Conservation (phyloP, 1,140 invertebrate species). For the Alviniconcha marisindica region DNA sequence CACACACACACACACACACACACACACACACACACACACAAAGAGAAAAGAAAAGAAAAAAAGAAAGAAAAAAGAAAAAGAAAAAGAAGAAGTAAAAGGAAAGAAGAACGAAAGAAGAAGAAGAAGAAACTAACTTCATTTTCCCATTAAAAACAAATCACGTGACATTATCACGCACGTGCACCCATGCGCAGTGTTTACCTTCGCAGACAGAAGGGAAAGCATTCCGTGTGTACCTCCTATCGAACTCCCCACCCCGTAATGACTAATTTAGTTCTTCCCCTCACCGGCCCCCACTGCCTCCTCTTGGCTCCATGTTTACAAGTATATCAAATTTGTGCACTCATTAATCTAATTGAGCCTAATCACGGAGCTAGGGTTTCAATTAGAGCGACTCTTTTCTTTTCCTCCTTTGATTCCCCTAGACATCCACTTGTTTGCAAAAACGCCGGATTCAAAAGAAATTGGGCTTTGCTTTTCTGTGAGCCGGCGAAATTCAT, state of each 20-base stretch:
- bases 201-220: too few species aligned
- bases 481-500: background rate
- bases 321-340: constrained; percentile 31
- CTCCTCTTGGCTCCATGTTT: background rate
- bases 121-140: too few species aligned
- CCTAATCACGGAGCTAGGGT: constrained; percentile 16
- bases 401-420: constrained; percentile 8
- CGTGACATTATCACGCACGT: too few species aligned
- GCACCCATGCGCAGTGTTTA: too few species aligned
- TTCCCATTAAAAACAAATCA: too few species aligned
- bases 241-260: background rate
- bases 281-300: background rate
- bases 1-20: too few species aligned
- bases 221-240: background rate
- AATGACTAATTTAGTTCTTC: background rate
- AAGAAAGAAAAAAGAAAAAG: too few species aligned
- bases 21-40: too few species aligned
- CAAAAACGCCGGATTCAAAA: background rate
- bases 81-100: too few species aligned
- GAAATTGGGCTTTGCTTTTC: background rate
- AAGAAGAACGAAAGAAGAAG: too few species aligned
- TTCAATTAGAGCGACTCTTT: constrained; percentile 3
- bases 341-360: constrained; percentile 32
- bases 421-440: background rate
- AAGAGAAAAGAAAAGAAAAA: too few species aligned